Percentiles rank a stretch among this genome's conserved stretches.
These are phyloP conservation scores for Lamellibrachia satsuma DNA, from an alignment of 2,888 invertebrate species.

Conservation along the genomic window DNA sequence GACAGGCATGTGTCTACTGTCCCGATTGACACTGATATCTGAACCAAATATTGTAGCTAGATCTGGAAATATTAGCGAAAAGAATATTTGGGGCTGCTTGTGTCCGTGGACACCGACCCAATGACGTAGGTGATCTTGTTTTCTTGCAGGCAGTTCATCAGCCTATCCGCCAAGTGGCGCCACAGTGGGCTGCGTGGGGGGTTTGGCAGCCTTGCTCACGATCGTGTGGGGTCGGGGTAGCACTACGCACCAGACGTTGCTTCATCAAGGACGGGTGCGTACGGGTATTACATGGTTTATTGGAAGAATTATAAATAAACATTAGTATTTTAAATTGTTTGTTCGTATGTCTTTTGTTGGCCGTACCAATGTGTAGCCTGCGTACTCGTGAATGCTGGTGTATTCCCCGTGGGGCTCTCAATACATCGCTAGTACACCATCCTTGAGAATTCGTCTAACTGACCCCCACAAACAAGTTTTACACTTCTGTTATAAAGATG, in stretches of 20 bases:
- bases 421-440: too few species aligned
- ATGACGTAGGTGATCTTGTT: not conserved
- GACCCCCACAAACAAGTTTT: too few species aligned
- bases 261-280: not conserved
- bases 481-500: too few species aligned
- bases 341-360: not conserved
- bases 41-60: too few species aligned
- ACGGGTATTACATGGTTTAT: not conserved
- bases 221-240: not conserved
- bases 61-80: not conserved
- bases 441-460: too few species aligned
- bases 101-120: not conserved
- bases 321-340: not conserved
- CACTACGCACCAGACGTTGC: not conserved
- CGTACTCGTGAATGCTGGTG: not conserved
- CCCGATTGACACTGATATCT: too few species aligned
- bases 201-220: conserved; percentile 9
- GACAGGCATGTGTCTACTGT: too few species aligned
- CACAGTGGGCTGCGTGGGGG: not conserved
- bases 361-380: not conserved
- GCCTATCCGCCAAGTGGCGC: not conserved
- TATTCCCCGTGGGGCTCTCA: too few species aligned
- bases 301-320: not conserved
- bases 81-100: not conserved
- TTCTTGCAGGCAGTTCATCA: not conserved